phyloP scores from a whole-genome alignment of 2,888 invertebrate species.

The Drosophila macrospina region DNA sequence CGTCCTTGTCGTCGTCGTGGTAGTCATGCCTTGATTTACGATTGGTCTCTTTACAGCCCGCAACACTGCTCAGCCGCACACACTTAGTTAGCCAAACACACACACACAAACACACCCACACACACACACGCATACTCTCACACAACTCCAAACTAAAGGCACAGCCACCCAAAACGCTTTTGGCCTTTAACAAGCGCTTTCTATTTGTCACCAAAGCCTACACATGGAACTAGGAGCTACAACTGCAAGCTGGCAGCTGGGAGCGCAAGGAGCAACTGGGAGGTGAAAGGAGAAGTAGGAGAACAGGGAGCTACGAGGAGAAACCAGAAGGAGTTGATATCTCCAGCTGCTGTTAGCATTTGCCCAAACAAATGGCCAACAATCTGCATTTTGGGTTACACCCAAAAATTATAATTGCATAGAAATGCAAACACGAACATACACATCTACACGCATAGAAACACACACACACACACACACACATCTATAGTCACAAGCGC shows the following conservation, averaged over 20 bases:
- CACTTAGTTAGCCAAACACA: conserved; percentile 72
- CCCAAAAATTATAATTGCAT: conserved; percentile 72
- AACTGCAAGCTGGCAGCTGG: conserved; percentile 13
- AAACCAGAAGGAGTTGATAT: conserved; percentile 23
- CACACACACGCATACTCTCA: conserved; percentile 25
- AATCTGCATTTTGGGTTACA: conserved; percentile 70
- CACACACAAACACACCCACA: conserved; percentile 37
- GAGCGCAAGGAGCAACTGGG: conserved; percentile 1
- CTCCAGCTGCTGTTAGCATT: conserved; percentile 49
- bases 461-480: conserved; percentile 6
- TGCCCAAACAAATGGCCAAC: conserved; percentile 67
- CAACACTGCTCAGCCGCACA: conserved; percentile 66
- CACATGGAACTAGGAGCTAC: conserved; percentile 27
- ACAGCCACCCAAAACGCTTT: conserved; percentile 30
- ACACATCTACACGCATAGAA: background rate
- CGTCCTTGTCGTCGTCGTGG: conserved; percentile 33
- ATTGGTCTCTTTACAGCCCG: conserved; percentile 71
- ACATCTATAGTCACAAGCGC: background rate
- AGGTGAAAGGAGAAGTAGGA: too few species aligned
- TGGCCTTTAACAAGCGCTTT: conserved; percentile 60
- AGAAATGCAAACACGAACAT: conserved; percentile 44
- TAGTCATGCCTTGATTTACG: conserved; percentile 75
- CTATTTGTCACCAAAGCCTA: conserved; percentile 65
- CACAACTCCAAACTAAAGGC: conserved; percentile 20
- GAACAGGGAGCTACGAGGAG: conserved; percentile 2